A percentile compares a stretch with the other conserved stretches of the same genome.
Conservation (phyloP, 1,140 invertebrate species). For the Pseudomyrmex flavicornis region DNA sequence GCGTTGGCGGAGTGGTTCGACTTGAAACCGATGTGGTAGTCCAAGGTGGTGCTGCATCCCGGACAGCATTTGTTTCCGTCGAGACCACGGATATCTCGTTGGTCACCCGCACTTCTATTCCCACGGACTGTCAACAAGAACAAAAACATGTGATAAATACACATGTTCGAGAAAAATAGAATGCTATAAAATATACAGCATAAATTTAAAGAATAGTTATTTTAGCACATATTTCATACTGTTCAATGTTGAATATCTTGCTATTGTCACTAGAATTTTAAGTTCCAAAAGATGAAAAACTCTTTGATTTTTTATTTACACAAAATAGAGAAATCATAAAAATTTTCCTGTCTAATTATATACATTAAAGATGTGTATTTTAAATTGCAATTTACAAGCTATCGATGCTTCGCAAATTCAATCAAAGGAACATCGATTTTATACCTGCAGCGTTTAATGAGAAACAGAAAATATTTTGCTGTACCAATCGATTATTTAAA, state of each 20-base stretch:
- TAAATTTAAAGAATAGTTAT: background rate
- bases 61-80: slow-evolving; percentile 62
- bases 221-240: background rate
- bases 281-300: background rate
- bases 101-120: slow-evolving; percentile 81
- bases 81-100: slow-evolving; percentile 72
- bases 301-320: background rate
- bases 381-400: background rate
- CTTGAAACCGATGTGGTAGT: slow-evolving; percentile 73
- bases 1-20: slow-evolving; percentile 76
- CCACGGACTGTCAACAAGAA: slow-evolving; percentile 76
- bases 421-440: background rate
- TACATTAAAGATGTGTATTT: background rate
- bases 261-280: background rate
- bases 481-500: background rate
- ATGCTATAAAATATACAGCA: background rate
- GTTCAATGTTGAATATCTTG: slow-evolving; percentile 5
- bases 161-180: background rate
- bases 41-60: slow-evolving; percentile 73
- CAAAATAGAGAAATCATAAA: background rate
- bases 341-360: background rate
- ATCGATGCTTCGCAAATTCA: slow-evolving; percentile 4
- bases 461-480: background rate
- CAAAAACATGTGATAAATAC: background rate
- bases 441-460: background rate